A percentile compares a stretch with the other conserved stretches of the same genome.
These are phyloP conservation scores for Thymelicus lineola DNA, from an alignment of 2,888 invertebrate genomes.

Conservation along the genomic window DNA sequence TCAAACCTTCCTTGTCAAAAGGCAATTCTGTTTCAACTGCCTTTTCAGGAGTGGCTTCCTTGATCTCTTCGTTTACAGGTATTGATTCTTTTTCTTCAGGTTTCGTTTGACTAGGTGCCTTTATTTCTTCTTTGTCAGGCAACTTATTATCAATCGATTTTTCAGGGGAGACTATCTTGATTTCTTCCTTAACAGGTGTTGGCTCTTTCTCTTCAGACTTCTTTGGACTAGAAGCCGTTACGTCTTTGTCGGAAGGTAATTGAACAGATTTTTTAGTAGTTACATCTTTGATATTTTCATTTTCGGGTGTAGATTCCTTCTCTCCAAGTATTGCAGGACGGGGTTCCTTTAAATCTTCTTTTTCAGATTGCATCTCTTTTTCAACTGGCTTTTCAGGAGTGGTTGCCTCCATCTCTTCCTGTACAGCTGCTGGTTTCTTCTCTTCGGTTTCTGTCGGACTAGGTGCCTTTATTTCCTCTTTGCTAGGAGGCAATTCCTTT, in stretches of 20 bases:
- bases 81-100: too few species aligned
- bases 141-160: not conserved
- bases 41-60: not conserved
- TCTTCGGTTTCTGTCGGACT: too few species aligned
- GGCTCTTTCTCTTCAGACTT: too few species aligned
- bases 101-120: too few species aligned
- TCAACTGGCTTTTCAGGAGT: not conserved
- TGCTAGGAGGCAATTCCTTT: conserved; percentile 1
- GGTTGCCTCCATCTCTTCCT: not conserved
- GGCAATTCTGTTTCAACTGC: not conserved
- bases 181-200: not conserved
- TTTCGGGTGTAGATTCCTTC: not conserved
- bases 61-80: not conserved
- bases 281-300: not conserved
- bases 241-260: too few species aligned
- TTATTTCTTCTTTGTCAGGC: not conserved
- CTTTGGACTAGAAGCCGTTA: too few species aligned
- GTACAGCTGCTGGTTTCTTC: not conserved
- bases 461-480: too few species aligned
- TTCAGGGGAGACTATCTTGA: not conserved
- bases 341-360: too few species aligned
- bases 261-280: conserved; percentile 10
- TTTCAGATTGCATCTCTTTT: conserved; percentile 11
- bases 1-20: not conserved
- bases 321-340: too few species aligned